A percentile compares a stretch with the other conserved stretches of the same genome.
phyloP scores from a whole-genome alignment of 2,113 vertebrate species.

The Podocnemis expansa region DNA sequence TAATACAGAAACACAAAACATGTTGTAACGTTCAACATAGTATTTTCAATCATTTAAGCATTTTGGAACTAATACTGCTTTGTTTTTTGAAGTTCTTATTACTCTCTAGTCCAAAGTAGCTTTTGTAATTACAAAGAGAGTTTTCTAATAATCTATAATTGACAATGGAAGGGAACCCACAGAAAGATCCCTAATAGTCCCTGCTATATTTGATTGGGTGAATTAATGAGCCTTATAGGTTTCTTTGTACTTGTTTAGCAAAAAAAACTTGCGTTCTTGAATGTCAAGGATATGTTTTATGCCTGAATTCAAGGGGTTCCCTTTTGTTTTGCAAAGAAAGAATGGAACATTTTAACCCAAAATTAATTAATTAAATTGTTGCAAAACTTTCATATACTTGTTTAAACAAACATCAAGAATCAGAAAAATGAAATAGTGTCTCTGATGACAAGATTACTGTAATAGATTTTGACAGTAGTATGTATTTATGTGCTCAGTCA shows the following conservation, averaged over 20 bases:
- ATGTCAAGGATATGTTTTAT: too few relatives aligned
- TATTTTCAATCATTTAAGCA: background rate
- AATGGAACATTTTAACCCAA: too few relatives aligned
- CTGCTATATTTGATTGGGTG: background rate
- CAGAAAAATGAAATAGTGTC: background rate
- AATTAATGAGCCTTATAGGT: too few relatives aligned
- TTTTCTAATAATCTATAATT: background rate
- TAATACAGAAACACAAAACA: rapidly evolving
- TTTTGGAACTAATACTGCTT: background rate
- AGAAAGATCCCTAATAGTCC: background rate
- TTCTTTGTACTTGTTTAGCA: too few relatives aligned
- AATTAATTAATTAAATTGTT: too few relatives aligned
- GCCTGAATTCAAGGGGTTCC: too few relatives aligned
- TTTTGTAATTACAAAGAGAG: background rate
- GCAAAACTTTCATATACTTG: too few relatives aligned
- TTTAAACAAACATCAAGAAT: too few relatives aligned
- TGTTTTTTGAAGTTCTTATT: background rate
- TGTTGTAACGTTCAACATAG: background rate
- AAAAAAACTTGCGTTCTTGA: too few relatives aligned
- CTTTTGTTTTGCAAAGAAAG: too few relatives aligned
- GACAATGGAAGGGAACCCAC: rapidly evolving
- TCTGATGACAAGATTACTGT: background rate
- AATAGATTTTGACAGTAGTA: background rate
- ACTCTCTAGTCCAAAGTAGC: background rate
- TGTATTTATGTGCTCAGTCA: background rate